Base-by-base conservation (phyloP, 2,113 vertebrate genomes). In the Colius striatus region DNA sequence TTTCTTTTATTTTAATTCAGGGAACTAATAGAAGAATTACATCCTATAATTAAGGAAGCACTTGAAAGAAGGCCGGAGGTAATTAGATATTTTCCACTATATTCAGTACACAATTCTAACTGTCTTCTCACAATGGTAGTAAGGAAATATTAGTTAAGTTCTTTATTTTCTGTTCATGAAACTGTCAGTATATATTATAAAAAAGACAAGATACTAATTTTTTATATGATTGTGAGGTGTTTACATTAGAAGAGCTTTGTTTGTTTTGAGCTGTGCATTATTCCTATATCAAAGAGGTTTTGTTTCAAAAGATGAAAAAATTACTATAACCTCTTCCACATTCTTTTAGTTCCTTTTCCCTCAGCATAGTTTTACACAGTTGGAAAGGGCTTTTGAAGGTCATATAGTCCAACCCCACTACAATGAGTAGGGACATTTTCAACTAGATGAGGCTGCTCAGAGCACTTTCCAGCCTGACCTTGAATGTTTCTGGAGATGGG, bases 1-100 rank as follows among this genome's bases (percentile, higher is more conserved):
- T 90, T 87, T 89, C 15, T 92, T 95, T 76, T 92, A 88, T 90
- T 96, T 94, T 75, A 65, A 92, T 97, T 77, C 94, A 99, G 99
- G 98, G 99, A 99, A 91, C 96, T 99, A 95, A 98, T 99, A 97
- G 99, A 99, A 94, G 99, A 99, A 97, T 98, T 99, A 79, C 99
- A 99, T 97, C 99, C 99, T 96, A 99, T 99, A 98, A 99, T 99
- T 97, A 99, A 99, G 98, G 99, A 99, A 98, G 99, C 99, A 97
- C 98, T 99, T 67, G 99, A 99, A 98, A 99, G 99, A 98, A 99
- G 99, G 97, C 99, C 99, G 98, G 99, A 99, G 98, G 99, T 99
- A 98, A 99, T 91, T 29, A 87, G 41, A 82, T 85, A 32, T 87
- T 84, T 84, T 87, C 34, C 36, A 15, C 41, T 89, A 26, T 65